Evolutionary conservation across 2,888 invertebrate genomes (phyloP), one percentile per base, ranked within the genome.

Genomic region (Epirrita christyi): DNA sequence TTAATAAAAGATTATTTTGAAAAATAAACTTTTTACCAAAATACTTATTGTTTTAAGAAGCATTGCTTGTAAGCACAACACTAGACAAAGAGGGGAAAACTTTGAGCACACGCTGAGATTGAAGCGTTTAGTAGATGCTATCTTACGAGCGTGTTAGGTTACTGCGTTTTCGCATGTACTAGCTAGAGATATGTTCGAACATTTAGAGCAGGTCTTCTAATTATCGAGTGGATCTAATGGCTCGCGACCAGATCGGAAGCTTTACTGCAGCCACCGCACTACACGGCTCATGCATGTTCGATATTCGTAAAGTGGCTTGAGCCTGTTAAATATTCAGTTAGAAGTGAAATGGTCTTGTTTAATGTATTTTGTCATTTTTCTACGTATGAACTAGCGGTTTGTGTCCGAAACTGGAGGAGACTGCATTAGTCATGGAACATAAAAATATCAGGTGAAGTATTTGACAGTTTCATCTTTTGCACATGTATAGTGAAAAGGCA

Each of bases 321-420:
- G 40, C 34, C 41, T 58, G 53, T 44, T 53, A 51, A 48, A 53
- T 58, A 53, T 52, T 53, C 52, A 48, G 53, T 59, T 56, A 59
- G 58, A 64, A 55, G 58, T 55, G 61, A 59, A 59, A 63, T 59
- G 45, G 60, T 65, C 68, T 73, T 67, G 69, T 66, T 61, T 58
- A 44, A 48, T 47, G 32, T 43, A 44, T 43, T 51, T 42, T 49
- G 47, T 52, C 58, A 45, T 49, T 55, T 15, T 50, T 54, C 45
- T 54, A 49, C 44, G 32, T 38, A 58, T 53, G 34, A 59, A 50
- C 48, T 64, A 62, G 64, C 61, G 60, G 61, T 32, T 51, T 59
- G 29, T 52, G 44, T 38, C 55, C 45, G 43, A 62, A 58, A 61
- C 54, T 53, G 51, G 50, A 60, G 56, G 44, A 56, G 55, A 59